Base-by-base conservation (phyloP, 92 coral and sea anemone genomes). In the Paramuricea clavata region DNA sequence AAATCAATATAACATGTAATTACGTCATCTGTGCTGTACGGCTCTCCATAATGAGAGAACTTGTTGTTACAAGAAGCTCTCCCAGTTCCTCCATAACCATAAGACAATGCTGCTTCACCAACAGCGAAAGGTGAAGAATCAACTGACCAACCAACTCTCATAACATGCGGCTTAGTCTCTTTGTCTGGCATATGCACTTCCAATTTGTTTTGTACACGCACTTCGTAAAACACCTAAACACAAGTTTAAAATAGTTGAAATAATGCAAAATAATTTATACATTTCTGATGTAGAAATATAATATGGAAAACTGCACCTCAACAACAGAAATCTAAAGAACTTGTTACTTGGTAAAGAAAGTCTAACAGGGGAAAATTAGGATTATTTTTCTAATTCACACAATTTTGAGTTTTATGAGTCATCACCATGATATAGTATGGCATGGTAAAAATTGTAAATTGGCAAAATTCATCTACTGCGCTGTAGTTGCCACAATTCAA, bases 81-180 rank as follows among this genome's bases (percentile, higher is more conserved):
- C 1, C 96, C 99, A 3, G 99, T 97, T 4, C 98, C 99, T 7
- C 99, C 99, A 92, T 94, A 97, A 34, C 99, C 99, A 81, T 91
- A 97, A 0, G 99, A 97, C 78, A 93, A 65, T 27, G 54, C 78
- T 70, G 92, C 98, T 85, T 97, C 99, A 19, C 99, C 99, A 17
- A 93, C 93, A 81, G 92, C 92, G 8, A 95, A 86, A 35, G 50
- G 88, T 12, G 98, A 93, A 2, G 56, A 57, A 75, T 97, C 95
- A 27, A 86, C 90, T 2, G 98, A 94, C 99, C 99, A 97, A 21
- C 99, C 99, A 8, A 97, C 89, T 25, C 99, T 91, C 86, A 95
- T 88, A 3, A 97, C 99, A 90, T 97, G 98, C 4, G 99, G 97
- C 4, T 88, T 87, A 26, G 89, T 91, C 73, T 94, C 98, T 25